Base-by-base conservation (phyloP, 2,888 invertebrate species). In the Cephus rjabovi region DNA sequence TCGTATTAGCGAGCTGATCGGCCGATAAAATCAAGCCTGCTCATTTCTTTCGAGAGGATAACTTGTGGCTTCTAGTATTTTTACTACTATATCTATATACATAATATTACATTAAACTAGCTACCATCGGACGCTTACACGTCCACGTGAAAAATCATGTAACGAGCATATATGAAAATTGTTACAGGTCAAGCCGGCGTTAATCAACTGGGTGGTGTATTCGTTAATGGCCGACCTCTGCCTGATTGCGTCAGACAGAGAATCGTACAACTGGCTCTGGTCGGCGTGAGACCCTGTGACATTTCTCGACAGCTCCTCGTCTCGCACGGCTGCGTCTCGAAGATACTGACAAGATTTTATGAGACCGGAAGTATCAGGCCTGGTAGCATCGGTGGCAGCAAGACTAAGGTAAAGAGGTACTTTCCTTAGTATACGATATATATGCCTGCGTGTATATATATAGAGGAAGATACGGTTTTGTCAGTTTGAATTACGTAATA, bases 301-400 rank as follows among this genome's bases (percentile, higher is more conserved):
- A 99, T 99, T 91, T 98, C 98, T 76, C 93, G 99, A 12, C 98
- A 98, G 90, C 94, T 99, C 79, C 94, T 98, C 76, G 98, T 99
- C 75, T 98, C 98, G 0, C 98, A 99, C 90, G 99, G 98, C 79
- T 99, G 98, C 92, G 98, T 99, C 77, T 98, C 98, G 83, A 99
- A 99, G 93, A 99, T 99, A 84, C 94, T 99, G 79, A 98, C 98
- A 23, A 94, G 98, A 85, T 99, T 98, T 93, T 98, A 98, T 92
- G 98, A 98, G 93, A 99, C 98, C 0, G 98, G 98, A 4, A 98
- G 98, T 81, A 98, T 98, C 81, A 94, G 98, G 84, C 98, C 98
- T 0, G 98, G 98, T 1, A 97, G 98, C 74, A 98, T 98, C 84
- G 98, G 98, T 34, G 98, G 98, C 77, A 97, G 97, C 89, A 98